Evolutionary conservation across 2,888 invertebrate genomes (phyloP).

Genomic region (Plemyria rubiginata): DNA sequence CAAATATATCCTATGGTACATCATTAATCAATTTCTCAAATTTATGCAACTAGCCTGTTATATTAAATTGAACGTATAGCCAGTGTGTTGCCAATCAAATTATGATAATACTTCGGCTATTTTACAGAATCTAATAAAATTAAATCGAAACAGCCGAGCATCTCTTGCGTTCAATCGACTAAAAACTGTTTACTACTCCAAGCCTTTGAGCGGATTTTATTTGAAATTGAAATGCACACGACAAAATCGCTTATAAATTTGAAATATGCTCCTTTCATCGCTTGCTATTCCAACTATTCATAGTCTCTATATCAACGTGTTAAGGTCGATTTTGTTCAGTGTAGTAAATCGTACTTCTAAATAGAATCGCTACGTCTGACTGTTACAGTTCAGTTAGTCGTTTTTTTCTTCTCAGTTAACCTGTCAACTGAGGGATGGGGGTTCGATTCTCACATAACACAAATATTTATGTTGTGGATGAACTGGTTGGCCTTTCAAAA

Average conservation of each 20-base stretch:
- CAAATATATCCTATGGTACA: too few species aligned
- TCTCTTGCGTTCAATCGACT: conserved; percentile 36
- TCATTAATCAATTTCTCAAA: too few species aligned
- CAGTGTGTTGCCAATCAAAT: too few species aligned
- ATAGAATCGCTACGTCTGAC: background rate
- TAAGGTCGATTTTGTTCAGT: conserved; percentile 17
- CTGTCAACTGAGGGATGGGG: too few species aligned
- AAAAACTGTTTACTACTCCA: conserved; percentile 46
- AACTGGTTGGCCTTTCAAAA: too few species aligned
- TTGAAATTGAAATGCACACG: conserved; percentile 58
- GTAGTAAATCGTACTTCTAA: conserved; percentile 38
- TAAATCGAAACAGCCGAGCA: conserved; percentile 23
- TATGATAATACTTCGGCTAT: too few species aligned
- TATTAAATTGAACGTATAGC: too few species aligned
- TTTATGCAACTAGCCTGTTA: too few species aligned
- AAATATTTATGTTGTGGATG: background rate
- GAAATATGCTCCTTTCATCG: conserved; percentile 50
- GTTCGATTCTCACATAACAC: background rate
- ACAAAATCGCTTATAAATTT: conserved; percentile 56
- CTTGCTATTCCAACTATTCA: conserved; percentile 21
- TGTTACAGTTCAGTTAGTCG: background rate
- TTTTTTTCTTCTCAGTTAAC: background rate
- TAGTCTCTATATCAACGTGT: conserved; percentile 20
- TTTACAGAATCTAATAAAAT: too few species aligned
- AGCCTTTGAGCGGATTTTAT: conserved; percentile 48